Evolutionary conservation across 1,140 invertebrate species (phyloP).

Genomic region (Ctenoplectra terminalis): DNA sequence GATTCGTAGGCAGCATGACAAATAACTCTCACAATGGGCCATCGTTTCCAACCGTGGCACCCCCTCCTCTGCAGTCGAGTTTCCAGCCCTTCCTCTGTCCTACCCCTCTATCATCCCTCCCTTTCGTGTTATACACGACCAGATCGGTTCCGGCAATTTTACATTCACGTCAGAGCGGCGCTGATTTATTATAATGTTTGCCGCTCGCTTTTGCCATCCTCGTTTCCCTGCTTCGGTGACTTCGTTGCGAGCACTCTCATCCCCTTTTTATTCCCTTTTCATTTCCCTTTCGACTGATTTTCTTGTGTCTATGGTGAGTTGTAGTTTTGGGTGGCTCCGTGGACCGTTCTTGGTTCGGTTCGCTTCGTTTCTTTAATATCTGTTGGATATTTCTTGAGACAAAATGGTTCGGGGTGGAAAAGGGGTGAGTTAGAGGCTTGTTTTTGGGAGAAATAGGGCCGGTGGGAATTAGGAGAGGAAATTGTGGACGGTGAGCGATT

Average conservation of each 20-base stretch:
- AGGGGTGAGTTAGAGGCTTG: not conserved
- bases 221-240: slow-evolving; percentile 18
- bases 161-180: slow-evolving; percentile 77
- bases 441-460: not conserved
- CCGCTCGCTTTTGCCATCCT: slow-evolving; percentile 57
- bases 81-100: slow-evolving; percentile 59
- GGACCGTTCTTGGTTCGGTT: too few relatives aligned
- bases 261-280: not conserved
- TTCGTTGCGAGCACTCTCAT: not conserved
- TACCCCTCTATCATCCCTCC: slow-evolving; percentile 18
- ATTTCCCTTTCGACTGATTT: slow-evolving; percentile 4
- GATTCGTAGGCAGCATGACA: slow-evolving; percentile 80
- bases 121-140: slow-evolving; percentile 79
- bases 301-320: not conserved
- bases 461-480: too few relatives aligned
- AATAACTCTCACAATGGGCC: slow-evolving; percentile 81
- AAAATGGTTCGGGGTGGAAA: too few relatives aligned
- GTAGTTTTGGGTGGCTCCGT: too few relatives aligned
- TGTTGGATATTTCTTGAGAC: not conserved
- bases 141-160: slow-evolving; percentile 82
- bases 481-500: too few relatives aligned
- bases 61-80: slow-evolving; percentile 62
- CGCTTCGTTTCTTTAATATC: not conserved
- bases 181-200: slow-evolving; percentile 82
- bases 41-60: slow-evolving; percentile 66